These are phyloP conservation scores for Hippocampus abdominalis DNA, from an alignment of 2,113 vertebrate species.

Conservation along the genomic window DNA sequence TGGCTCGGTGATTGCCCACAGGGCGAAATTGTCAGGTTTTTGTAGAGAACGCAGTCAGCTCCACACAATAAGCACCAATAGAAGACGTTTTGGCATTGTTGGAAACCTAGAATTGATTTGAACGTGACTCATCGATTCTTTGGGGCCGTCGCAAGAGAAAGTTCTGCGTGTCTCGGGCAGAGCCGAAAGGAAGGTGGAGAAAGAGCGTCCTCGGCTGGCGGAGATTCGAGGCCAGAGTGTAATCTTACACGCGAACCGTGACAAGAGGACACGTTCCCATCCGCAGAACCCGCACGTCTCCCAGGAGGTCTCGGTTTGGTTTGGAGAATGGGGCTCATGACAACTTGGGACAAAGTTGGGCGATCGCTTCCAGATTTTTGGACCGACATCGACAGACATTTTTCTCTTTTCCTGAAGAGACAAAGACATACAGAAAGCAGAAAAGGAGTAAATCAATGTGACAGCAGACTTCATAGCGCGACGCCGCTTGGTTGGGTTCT, in stretches of 20 bases:
- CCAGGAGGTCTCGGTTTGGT: slow-evolving; percentile 42
- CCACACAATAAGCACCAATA: not conserved
- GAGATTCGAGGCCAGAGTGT: slow-evolving; percentile 19
- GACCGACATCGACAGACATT: slow-evolving; percentile 18
- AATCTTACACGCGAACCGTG: slow-evolving; percentile 19
- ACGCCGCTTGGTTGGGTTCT: not conserved
- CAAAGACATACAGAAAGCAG: slow-evolving; percentile 3
- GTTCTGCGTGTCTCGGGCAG: not conserved
- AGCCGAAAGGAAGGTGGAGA: slow-evolving; percentile 28
- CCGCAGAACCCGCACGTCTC: slow-evolving; percentile 12
- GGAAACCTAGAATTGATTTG: slow-evolving; percentile 14
- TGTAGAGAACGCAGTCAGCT: not conserved
- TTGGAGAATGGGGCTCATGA: slow-evolving; percentile 32
- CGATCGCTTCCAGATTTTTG: slow-evolving; percentile 35
- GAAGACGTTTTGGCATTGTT: not conserved
- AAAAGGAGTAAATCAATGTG: not conserved
- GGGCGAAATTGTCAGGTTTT: not conserved
- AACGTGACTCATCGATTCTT: slow-evolving; percentile 37
- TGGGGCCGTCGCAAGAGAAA: slow-evolving; percentile 21
- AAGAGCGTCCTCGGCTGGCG: slow-evolving; percentile 12
- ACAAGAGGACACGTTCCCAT: slow-evolving; percentile 23
- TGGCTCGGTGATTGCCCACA: slow-evolving; percentile 3
- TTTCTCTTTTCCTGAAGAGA: slow-evolving; percentile 26
- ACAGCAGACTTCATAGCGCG: not conserved
- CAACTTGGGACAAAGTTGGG: slow-evolving; percentile 18